Percentiles rank a stretch among this genome's conserved stretches.
Evolutionary conservation across 1,140 invertebrate species (phyloP).

Genomic region (Lordiphosa collinella): DNA sequence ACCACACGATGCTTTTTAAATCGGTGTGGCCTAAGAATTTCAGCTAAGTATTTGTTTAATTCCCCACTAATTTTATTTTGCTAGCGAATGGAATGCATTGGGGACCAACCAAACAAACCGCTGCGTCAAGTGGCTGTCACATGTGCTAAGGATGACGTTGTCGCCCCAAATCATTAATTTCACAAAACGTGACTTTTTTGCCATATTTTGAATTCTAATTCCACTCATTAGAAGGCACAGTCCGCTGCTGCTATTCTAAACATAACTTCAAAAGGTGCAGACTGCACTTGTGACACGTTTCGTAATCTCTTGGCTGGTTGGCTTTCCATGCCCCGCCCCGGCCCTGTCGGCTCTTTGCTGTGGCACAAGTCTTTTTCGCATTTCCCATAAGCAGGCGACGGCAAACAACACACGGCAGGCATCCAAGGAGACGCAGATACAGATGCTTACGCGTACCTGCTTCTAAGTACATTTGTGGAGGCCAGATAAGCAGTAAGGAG

Average conservation of each 20-base stretch:
- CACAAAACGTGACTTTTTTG: conserved; percentile 74
- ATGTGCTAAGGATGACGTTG: conserved; percentile 40
- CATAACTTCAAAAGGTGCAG: conserved; percentile 76
- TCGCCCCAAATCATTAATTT: conserved; percentile 74
- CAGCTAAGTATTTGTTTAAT: too few relatives aligned
- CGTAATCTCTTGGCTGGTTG: conserved; percentile 62
- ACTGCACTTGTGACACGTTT: conserved; percentile 76
- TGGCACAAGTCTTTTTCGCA: conserved; percentile 48
- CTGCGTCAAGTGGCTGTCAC: conserved; percentile 32
- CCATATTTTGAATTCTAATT: conserved; percentile 75
- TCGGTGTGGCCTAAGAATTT: too few relatives aligned
- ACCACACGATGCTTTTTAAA: too few relatives aligned
- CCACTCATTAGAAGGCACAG: conserved; percentile 64
- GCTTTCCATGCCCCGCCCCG: background rate
- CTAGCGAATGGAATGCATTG: too few relatives aligned
- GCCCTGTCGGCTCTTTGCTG: background rate
- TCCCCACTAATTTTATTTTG: too few relatives aligned
- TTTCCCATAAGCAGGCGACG: conserved; percentile 57
- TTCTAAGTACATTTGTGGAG: conserved; percentile 43
- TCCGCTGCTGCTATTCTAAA: conserved; percentile 57
- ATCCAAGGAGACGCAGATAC: conserved; percentile 45
- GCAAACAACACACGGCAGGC: conserved; percentile 19
- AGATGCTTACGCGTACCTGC: conserved; percentile 59
- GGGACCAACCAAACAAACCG: background rate
- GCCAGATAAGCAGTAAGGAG: conserved; percentile 3